These are phyloP conservation scores for Rhipidura dahli DNA, from an alignment of 2,113 vertebrate species.

Conservation along the genomic window DNA sequence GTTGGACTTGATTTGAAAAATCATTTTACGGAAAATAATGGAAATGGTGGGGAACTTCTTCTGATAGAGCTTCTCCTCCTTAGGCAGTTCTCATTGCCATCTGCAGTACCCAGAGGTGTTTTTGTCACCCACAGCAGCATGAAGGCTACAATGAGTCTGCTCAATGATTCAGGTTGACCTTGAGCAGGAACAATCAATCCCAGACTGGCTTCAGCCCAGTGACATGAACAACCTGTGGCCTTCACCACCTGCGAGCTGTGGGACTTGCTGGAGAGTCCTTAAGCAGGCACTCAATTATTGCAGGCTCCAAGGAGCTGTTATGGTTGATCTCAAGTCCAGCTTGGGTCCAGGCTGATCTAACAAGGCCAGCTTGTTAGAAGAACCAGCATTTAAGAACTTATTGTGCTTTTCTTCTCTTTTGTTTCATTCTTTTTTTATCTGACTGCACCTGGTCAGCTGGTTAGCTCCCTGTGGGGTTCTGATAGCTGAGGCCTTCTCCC, in stretches of 20 bases:
- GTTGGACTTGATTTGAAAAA: neutral
- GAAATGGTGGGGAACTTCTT: neutral
- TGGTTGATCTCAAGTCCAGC: neutral
- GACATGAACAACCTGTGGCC: neutral
- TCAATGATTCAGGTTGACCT: neutral
- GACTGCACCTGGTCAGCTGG: neutral
- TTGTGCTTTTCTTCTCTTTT: neutral
- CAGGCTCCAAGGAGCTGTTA: neutral
- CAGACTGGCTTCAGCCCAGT: neutral
- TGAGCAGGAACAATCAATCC: neutral
- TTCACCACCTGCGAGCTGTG: neutral
- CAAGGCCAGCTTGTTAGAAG: neutral
- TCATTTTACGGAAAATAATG: neutral
- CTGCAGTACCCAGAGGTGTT: neutral
- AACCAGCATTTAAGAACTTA: neutral
- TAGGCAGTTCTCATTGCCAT: neutral
- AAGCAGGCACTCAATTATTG: neutral
- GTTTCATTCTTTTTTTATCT: neutral
- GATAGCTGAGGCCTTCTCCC: neutral
- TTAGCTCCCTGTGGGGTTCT: neutral
- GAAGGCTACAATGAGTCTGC: neutral
- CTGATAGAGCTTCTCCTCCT: neutral
- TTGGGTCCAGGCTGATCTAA: neutral
- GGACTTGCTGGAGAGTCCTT: neutral
- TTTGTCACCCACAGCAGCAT: neutral